phyloP scores from a whole-genome alignment of 2,113 vertebrate species.

The Cathartes aura region DNA sequence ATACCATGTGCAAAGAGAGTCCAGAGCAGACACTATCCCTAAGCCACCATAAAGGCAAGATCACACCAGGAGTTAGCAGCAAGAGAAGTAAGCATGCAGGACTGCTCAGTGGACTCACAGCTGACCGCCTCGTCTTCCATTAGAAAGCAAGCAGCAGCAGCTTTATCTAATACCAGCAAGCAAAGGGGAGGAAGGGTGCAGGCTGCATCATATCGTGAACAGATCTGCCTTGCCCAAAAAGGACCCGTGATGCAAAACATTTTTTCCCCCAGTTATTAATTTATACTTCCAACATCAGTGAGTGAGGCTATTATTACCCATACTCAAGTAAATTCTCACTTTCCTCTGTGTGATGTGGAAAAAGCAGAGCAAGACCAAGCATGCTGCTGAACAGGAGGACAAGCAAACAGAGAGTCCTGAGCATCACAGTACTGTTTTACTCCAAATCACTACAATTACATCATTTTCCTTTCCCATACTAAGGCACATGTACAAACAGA shows the following conservation, averaged over 20 bases:
- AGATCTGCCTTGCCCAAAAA: not conserved
- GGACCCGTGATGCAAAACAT: not conserved
- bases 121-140: not conserved
- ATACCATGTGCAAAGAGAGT: not conserved
- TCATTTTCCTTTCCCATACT: not conserved
- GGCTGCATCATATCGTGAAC: not conserved
- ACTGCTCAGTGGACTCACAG: not conserved
- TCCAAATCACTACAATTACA: not conserved
- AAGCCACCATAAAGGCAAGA: not conserved
- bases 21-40: not conserved
- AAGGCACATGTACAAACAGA: not conserved
- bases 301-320: not conserved
- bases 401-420: not conserved
- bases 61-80: not conserved
- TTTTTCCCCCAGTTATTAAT: not conserved
- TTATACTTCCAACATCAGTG: not conserved
- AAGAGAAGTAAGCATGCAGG: not conserved
- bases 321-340: not conserved
- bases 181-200: not conserved
- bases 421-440: not conserved
- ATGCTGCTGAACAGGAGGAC: not conserved
- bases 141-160: not conserved
- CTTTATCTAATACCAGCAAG: not conserved
- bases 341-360: not conserved
- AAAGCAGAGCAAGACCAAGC: not conserved